Base-by-base conservation (phyloP, 2,797 vertebrate species). In the Meriones psammophilus region DNA sequence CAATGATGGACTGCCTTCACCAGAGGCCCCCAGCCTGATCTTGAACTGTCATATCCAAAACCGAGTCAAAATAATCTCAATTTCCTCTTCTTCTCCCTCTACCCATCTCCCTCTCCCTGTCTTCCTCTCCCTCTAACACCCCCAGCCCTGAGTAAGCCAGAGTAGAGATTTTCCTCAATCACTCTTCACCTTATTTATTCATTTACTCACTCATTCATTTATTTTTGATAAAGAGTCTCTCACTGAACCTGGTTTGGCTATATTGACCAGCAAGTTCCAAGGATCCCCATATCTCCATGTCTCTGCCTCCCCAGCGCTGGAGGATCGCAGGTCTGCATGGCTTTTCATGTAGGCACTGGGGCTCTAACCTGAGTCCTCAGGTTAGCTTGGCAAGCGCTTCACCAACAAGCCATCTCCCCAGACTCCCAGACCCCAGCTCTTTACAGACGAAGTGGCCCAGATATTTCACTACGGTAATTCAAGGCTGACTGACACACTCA, bases 401-500 rank as follows among this genome's bases (percentile, higher is more conserved):
- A 2, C 8, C 39, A 24, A 26, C 0, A 14, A 78, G 73, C 14
- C 88, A 12, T 54, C 58, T 66, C 39, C 42, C 30, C 42, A 66
- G 60, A 14, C 42, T 33, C 87, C 86, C 56, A 50, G 28, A 46
- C 9, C 26, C 71, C 60, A 22, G 39, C 26, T 9, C 22, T 28
- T 79, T 56, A 5, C 26, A 83, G 39, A 71, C 39, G 13, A 62
- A 60, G 17, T 42, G 26, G 5, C 39, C 28, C 4, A 4, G 30
- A 1, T 50, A 30, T 50, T 64, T 62, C 10, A 5, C 30, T 56
- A 56, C 24, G 0, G 0, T 12, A 39, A 79, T 3, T 4, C 56
- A 42, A 56, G 73, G 20, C 39, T n/a, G 2, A 7, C n/a, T 2
- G 1, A 8, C 33, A 62, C 26, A 97, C 97, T 30, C 91, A 99